These are phyloP conservation scores for Agriopis marginaria DNA, from an alignment of 2,888 invertebrate genomes.

Conservation along the genomic window DNA sequence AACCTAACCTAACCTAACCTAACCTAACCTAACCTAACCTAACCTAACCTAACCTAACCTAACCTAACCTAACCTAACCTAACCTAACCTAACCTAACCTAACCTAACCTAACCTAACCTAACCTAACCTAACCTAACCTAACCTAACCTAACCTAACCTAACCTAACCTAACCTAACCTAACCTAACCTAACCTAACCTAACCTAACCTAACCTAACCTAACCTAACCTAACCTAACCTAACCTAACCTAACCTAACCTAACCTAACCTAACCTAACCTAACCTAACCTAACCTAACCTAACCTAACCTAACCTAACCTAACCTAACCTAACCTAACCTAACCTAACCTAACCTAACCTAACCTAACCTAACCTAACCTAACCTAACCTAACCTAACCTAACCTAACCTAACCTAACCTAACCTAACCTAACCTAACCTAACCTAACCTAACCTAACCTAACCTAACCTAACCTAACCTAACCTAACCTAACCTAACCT, in stretches of 20 bases:
- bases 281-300: slow-evolving; percentile 47
- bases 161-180: too few relatives aligned
- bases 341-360: slow-evolving; percentile 51
- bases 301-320: slow-evolving; percentile 44
- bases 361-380: slow-evolving; percentile 53
- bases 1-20: too few relatives aligned
- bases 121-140: too few relatives aligned
- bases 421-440: slow-evolving; percentile 49
- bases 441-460: slow-evolving; percentile 48
- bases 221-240: too few relatives aligned
- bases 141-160: too few relatives aligned
- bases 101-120: too few relatives aligned
- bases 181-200: too few relatives aligned
- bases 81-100: too few relatives aligned
- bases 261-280: slow-evolving; percentile 29
- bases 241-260: too few relatives aligned
- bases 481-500: slow-evolving; percentile 47
- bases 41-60: too few relatives aligned
- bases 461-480: slow-evolving; percentile 52
- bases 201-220: too few relatives aligned
- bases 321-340: slow-evolving; percentile 23
- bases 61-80: too few relatives aligned
- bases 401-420: slow-evolving; percentile 44
- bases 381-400: slow-evolving; percentile 44
- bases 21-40: slow-evolving; percentile 38